These are phyloP conservation scores for Cephalopachus bancanus DNA, from an alignment of 2,797 vertebrate species.

Conservation along the genomic window DNA sequence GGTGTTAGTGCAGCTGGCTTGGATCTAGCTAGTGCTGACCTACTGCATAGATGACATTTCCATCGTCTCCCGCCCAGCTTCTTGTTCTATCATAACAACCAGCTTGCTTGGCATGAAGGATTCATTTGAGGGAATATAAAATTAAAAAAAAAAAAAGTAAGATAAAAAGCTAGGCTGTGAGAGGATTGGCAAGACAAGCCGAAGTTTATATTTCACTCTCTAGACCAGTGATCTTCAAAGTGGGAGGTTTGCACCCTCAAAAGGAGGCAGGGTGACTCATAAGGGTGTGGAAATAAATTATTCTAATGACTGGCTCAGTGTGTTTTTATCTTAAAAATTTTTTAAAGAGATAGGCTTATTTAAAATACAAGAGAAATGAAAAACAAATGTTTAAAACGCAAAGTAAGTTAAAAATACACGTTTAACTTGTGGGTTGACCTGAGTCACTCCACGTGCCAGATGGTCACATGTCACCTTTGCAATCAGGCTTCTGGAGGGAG, in stretches of 20 bases:
- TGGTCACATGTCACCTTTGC: neutral
- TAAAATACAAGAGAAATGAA: conserved; percentile 28
- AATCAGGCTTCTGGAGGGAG: neutral
- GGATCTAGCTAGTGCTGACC: neutral
- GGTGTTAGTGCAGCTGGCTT: neutral
- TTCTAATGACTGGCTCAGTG: neutral
- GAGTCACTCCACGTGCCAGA: neutral
- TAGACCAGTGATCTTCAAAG: neutral
- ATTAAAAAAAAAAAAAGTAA: neutral
- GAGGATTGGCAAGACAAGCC: neutral
- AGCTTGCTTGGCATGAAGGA: neutral
- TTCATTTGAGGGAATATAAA: neutral
- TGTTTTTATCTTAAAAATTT: neutral
- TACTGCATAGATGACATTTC: neutral
- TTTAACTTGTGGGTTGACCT: neutral
- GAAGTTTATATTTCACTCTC: neutral
- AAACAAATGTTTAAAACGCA: conserved; percentile 14
- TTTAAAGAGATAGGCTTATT: neutral
- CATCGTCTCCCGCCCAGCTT: neutral
- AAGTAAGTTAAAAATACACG: conserved; percentile 21
- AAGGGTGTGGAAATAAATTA: neutral
- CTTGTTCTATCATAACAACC: neutral
- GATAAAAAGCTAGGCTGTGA: neutral
- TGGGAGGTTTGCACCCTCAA: neutral
- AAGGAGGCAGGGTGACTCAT: neutral